Percentiles rank a stretch among this genome's conserved stretches.
Evolutionary conservation across 2,888 invertebrate species (phyloP).

Genomic region (Keiferia lycopersicella): DNA sequence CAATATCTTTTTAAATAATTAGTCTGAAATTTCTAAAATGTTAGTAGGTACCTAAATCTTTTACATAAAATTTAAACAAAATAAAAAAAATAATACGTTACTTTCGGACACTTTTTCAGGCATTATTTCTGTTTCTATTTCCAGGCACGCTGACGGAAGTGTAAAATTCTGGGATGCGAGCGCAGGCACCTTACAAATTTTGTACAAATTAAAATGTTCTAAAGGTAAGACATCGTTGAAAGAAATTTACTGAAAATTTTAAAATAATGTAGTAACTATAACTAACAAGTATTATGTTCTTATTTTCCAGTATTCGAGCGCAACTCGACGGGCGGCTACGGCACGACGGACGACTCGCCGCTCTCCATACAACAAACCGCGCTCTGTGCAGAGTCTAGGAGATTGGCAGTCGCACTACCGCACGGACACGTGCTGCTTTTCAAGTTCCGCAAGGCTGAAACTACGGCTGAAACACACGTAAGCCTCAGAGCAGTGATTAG

Average conservation of each 20-base stretch:
- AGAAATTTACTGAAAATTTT: not conserved
- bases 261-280: too few relatives aligned
- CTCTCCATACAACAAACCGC: slow-evolving; percentile 94
- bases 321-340: slow-evolving; percentile 77
- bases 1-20: too few relatives aligned
- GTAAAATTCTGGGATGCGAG: slow-evolving; percentile 99
- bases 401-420: slow-evolving; percentile 93
- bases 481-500: not conserved
- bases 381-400: slow-evolving; percentile 94
- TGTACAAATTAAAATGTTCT: slow-evolving; percentile 98
- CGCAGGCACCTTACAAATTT: slow-evolving; percentile 96
- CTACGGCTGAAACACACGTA: slow-evolving; percentile 71
- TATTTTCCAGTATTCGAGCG: slow-evolving; percentile 63
- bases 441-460: slow-evolving; percentile 96
- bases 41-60: too few relatives aligned
- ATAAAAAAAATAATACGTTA: not conserved
- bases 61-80: too few relatives aligned
- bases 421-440: slow-evolving; percentile 97
- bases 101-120: too few relatives aligned
- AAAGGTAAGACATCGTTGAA: slow-evolving; percentile 78
- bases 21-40: too few relatives aligned
- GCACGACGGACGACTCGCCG: slow-evolving; percentile 84
- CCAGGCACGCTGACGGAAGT: slow-evolving; percentile 98
- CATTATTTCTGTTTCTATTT: slow-evolving; percentile 45
- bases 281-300: not conserved